Base-by-base conservation (phyloP, 2,113 vertebrate species). In the Elephantulus edwardii region DNA sequence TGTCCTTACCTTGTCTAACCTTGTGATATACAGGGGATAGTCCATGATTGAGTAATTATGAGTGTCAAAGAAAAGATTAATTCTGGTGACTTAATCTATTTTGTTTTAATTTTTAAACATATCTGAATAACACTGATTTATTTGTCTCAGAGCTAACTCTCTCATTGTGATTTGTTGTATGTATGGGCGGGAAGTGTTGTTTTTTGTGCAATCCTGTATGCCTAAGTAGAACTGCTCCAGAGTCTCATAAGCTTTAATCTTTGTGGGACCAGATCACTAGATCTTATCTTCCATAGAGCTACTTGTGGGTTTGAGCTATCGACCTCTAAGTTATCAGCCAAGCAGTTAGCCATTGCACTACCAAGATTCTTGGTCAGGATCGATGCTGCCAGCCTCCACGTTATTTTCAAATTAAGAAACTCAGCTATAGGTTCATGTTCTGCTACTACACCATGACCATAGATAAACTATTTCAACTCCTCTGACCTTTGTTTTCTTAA, bases 381-480 rank as follows among this genome's bases (percentile, higher is more conserved):
- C 30, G 50, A 33, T 84, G 42, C 75, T 74, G 7, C 42, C 60
- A 81, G 30, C 8, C 30, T 72, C 33, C 30, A 12, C 40, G 33
- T 78, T 83, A 81, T 86, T 83, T 92, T 87, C 40, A 82, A 78
- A 82, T 82, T 83, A 77, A n/a, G 46, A n/a, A 24, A 62, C 13
- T 24, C 71, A 16, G 6, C 44, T 26, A 1, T 52, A 52, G 70
- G 22, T 33, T 72, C 40, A 26, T 33, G 9, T 38, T 68, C 42
- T 83, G n/a, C n/a, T n/a, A 10, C 40, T 44, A n/a, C 38, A 10
- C 46, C 70, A 0, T 56, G 8, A 71, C n/a, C 33, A 17, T 76
- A 40, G 52, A 64, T 50, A 83, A 89, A n/a, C 30, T 35, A 26
- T 44, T 70, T 33, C 35, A 70, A 86, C 22, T 44, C 13, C 24